Percentiles rank a stretch among this genome's conserved stretches.
These are phyloP conservation scores for Myotis pilosus DNA, from an alignment of 2,797 vertebrate species.

Conservation along the genomic window DNA sequence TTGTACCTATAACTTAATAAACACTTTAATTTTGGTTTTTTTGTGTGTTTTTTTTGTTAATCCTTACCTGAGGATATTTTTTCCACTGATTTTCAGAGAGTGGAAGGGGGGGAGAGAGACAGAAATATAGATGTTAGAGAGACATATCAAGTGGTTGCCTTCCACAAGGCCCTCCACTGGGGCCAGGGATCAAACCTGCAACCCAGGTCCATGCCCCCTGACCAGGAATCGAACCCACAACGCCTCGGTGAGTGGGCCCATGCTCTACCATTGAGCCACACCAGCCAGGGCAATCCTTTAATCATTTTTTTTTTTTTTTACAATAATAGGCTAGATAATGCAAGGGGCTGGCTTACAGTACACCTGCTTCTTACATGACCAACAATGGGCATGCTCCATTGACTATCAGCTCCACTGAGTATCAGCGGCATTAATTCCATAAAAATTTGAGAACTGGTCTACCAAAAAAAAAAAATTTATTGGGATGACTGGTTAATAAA, in stretches of 20 bases:
- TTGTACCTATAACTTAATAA: conserved; percentile 86
- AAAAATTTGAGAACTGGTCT: conserved; percentile 10
- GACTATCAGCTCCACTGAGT: not conserved
- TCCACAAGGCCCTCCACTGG: no score
- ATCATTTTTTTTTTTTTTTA: not conserved
- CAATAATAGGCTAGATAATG: not conserved
- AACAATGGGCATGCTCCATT: not conserved
- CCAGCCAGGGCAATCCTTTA: no score
- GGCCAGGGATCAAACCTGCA: no score
- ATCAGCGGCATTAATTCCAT: conserved; percentile 4
- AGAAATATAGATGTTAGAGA: no score
- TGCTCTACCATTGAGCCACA: no score
- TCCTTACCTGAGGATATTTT: no score
- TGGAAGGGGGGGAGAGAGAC: no score
- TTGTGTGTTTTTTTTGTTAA: conserved; percentile 42
- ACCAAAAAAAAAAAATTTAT: not conserved
- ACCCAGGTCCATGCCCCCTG: no score
- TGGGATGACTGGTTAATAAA: not conserved
- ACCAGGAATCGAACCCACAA: no score
- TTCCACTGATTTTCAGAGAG: no score
- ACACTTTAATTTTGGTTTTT: conserved; percentile 77
- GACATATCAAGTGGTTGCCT: no score
- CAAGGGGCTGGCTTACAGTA: not conserved
- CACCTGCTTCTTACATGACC: conserved; percentile 8
- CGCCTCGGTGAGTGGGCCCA: no score